Conservation (phyloP, 1,140 invertebrate genomes). For the Neodiprion pinetum region DNA sequence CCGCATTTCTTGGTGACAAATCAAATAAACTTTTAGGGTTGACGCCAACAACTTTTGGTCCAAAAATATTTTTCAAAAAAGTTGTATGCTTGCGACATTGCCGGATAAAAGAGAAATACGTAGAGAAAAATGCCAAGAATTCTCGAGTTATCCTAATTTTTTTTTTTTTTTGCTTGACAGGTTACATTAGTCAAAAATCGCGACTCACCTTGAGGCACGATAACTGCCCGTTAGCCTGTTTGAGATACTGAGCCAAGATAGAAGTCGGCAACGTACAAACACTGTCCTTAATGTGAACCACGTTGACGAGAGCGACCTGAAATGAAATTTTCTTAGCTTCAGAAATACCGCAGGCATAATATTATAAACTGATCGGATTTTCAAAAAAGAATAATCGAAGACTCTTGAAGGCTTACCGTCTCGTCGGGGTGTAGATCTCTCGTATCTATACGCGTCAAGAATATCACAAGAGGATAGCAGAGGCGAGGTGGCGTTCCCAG, state of each 20-base stretch:
- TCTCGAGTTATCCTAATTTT: too few species aligned
- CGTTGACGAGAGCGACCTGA: slow-evolving; percentile 78
- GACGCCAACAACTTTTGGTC: too few species aligned
- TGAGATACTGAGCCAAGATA: slow-evolving; percentile 80
- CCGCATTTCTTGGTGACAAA: too few species aligned
- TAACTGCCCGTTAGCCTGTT: slow-evolving; percentile 81
- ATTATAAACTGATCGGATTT: too few species aligned
- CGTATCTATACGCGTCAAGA: slow-evolving; percentile 70
- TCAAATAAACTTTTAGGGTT: too few species aligned
- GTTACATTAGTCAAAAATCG: too few species aligned
- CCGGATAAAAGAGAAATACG: too few species aligned
- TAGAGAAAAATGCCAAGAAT: too few species aligned
- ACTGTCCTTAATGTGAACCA: slow-evolving; percentile 81
- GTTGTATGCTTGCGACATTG: too few species aligned
- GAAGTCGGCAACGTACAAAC: slow-evolving; percentile 79
- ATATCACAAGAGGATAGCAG: slow-evolving; percentile 78
- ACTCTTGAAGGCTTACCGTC: slow-evolving; percentile 63
- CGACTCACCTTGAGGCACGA: slow-evolving; percentile 77
- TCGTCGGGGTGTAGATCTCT: slow-evolving; percentile 74
- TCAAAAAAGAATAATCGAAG: slow-evolving; percentile 6
- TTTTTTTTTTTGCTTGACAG: too few species aligned
- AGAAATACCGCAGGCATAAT: neutral
- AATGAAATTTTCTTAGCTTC: slow-evolving; percentile 36
- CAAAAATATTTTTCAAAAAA: too few species aligned
- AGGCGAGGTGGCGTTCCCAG: slow-evolving; percentile 74